Percentiles rank a stretch among this genome's conserved stretches.
Evolutionary conservation across 2,797 vertebrate genomes (phyloP).

Genomic region (Neosalanx taihuensis): DNA sequence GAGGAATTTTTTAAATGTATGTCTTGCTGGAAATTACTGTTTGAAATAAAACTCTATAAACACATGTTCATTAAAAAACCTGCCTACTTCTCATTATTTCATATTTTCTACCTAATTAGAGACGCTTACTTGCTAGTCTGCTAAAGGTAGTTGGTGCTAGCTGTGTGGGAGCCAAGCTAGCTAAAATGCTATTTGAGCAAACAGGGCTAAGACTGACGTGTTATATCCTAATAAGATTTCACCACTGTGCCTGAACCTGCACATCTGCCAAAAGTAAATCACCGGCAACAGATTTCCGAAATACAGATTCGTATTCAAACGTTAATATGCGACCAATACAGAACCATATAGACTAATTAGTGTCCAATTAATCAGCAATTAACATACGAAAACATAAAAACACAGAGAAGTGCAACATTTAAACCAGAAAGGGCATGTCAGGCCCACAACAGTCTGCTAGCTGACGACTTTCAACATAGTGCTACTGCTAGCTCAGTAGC

Average conservation of each 20-base stretch:
- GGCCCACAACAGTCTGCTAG: not conserved
- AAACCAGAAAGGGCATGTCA: constrained; percentile 53
- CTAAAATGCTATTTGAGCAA: constrained; percentile 11
- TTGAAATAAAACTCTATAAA: too few relatives aligned
- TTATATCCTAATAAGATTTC: constrained; percentile 46
- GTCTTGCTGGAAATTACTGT: too few relatives aligned
- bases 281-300: not conserved
- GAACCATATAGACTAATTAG: not conserved
- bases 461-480: not conserved
- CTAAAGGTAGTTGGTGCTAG: constrained; percentile 45
- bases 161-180: not conserved
- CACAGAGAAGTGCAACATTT: constrained; percentile 14
- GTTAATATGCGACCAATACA: not conserved
- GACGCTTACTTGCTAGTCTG: constrained; percentile 29
- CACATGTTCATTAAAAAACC: too few relatives aligned
- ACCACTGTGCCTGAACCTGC: not conserved
- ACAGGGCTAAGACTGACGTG: constrained; percentile 70
- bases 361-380: not conserved
- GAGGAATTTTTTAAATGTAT: too few relatives aligned
- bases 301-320: not conserved
- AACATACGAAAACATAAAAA: not conserved
- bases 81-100: too few relatives aligned
- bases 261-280: not conserved
- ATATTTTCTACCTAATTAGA: too few relatives aligned
- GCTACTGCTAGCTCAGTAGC: too few relatives aligned